Base-by-base conservation (phyloP, 2,113 vertebrate genomes). In the Otocyon megalotis region DNA sequence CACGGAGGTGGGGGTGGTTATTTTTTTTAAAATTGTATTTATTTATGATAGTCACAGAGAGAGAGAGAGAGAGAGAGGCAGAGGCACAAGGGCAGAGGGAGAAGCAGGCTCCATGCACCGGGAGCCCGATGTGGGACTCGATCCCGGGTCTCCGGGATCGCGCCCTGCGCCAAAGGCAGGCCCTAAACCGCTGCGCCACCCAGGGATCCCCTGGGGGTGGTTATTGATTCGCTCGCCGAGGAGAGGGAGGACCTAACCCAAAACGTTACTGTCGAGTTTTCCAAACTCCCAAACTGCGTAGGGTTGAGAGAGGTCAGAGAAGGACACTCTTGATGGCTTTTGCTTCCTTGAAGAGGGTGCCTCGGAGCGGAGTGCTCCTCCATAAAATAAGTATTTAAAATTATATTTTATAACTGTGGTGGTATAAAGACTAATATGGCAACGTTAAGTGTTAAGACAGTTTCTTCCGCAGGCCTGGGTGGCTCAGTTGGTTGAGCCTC, bases 301-400 rank as follows among this genome's bases (percentile, higher is more conserved):
- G 35, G 80, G 48, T n/a, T 11, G 26, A 14, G 65, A 32, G 32
- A 32, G 32, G 83, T 62, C 90, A 69, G 20, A 86, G 54, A 35
- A 69, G 81, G 80, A 24, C 76, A n/a, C 37, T 54, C 16, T 37
- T 4, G 0, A 30, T 37, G 79, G 54, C 22, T 77, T 88, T 71
- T 60, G 56, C 28, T 62, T 92, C 15, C 20, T 53, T 22, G 22
- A 60, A 90, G 13, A 24, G 56, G 76, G 58, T 32, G n/a, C 63
- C 90, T 79, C 67, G 16, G 32, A 90, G 62, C 76, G 48, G 9
- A 58, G 48, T 50, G 56, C 54, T 72, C 37, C 62, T 82, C 63
- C 65, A 26, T 24, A 35, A 35, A 88, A 80, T 35, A 56, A 54
- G 80, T 48, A 71, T 94, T 85, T 69, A 19, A 72, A 72, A 63